Base-by-base conservation (phyloP, 2,113 vertebrate genomes). In the Zosterops lateralis region DNA sequence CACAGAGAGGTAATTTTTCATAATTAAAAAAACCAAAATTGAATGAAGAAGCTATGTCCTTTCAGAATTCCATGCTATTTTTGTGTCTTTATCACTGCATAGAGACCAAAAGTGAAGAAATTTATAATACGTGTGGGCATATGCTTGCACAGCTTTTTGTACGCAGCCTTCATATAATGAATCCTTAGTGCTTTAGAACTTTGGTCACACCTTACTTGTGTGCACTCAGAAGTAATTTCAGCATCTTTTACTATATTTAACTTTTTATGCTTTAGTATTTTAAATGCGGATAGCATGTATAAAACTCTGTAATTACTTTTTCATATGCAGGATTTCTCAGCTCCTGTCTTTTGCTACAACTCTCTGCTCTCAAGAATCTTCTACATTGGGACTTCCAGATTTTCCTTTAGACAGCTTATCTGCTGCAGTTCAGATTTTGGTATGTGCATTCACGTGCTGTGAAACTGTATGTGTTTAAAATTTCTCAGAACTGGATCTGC, bases 311-410 rank as follows among this genome's bases (percentile, higher is more conserved):
- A 73, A 84, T 84, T 94, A 38, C 65, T 90, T 79, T 94, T 93
- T 96, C 32, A 36, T 85, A 18, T 56, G 66, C 97, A 99, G 99
- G 93, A 94, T 99, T 93, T 99, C 99, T 94, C 99, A 98, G 97
- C 97, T 99, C 51, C 97, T 99, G 91, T 99, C 99, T 32, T 98
- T 99, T 84, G 99, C 98, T 79, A 99, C 98, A 29, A 99, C 99
- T 31, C 98, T 99, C 53, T 99, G 99, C 97, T 99, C 99, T 56
- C 98, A 99, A 97, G 99, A 99, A 97, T 99, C 99, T 19, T 98
- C 98, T 81, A 95, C 92, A 34, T 58, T 99, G 76, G 99, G 99
- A 80, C 98, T 99, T 79, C 99, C 99, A 73, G 99, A 99, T 97
- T 99, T 99, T 96, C 99, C 99, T 81, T 96, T 99, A 96, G 99